Evolutionary conservation across 2,113 vertebrate genomes (phyloP).

Genomic region (Acanthochromis polyacanthus): DNA sequence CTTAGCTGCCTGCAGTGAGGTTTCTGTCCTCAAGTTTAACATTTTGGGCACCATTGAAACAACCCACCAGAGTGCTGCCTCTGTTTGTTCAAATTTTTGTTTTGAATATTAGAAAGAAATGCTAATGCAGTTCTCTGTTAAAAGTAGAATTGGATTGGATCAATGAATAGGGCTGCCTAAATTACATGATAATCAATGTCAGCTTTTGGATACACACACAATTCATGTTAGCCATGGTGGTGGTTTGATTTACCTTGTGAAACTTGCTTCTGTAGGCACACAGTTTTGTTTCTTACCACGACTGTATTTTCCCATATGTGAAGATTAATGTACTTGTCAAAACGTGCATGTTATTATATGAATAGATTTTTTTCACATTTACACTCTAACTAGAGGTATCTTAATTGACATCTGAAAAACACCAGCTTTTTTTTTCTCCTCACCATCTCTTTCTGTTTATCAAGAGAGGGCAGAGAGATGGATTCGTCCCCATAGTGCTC

Average conservation of each 20-base stretch:
- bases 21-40: slow-evolving; percentile 1
- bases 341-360: neutral
- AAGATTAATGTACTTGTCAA: neutral
- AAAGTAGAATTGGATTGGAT: neutral
- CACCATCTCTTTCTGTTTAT: slow-evolving; percentile 30
- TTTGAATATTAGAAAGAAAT: neutral
- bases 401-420: slow-evolving; percentile 48
- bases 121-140: neutral
- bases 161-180: neutral
- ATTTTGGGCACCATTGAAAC: neutral
- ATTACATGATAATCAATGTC: neutral
- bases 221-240: neutral
- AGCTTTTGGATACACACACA: neutral
- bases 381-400: slow-evolving; percentile 1
- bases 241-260: neutral
- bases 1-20: slow-evolving; percentile 12
- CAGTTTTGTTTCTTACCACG: neutral
- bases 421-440: slow-evolving; percentile 10
- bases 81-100: slow-evolving; percentile 30
- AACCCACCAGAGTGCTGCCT: neutral
- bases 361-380: slow-evolving; percentile 2
- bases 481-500: slow-evolving; percentile 20
- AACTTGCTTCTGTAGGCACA: neutral
- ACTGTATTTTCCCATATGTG: neutral
- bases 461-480: slow-evolving; percentile 34